A percentile compares a stretch with the other conserved stretches of the same genome.
phyloP scores from a whole-genome alignment of 2,888 invertebrate species.

The Macaria notata region DNA sequence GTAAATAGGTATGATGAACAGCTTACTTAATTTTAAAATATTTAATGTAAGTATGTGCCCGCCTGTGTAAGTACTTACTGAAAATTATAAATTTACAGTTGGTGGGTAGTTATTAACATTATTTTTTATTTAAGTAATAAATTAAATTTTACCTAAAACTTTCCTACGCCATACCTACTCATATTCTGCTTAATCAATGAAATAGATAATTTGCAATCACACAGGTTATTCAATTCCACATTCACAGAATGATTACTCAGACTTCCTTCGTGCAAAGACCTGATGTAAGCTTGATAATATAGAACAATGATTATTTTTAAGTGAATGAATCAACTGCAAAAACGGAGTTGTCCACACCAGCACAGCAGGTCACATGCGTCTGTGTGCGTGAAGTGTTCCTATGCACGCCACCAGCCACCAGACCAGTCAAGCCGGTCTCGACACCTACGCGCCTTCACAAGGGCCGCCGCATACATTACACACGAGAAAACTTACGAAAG shows the following conservation, averaged over 20 bases:
- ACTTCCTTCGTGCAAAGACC: slow-evolving; percentile 13
- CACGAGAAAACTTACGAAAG: slow-evolving; percentile 36
- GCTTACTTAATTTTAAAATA: too few relatives aligned
- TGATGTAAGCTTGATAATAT: slow-evolving; percentile 27
- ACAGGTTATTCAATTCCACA: background rate
- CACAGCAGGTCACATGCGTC: slow-evolving; percentile 34
- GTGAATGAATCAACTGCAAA: slow-evolving; percentile 56
- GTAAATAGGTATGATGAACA: too few relatives aligned
- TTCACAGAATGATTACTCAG: slow-evolving; percentile 16
- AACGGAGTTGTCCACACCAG: slow-evolving; percentile 43
- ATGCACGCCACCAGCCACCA: slow-evolving; percentile 32
- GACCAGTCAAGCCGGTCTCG: slow-evolving; percentile 69
- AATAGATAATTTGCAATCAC: background rate
- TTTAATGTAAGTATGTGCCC: too few relatives aligned
- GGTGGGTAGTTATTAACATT: too few relatives aligned
- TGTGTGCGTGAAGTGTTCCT: slow-evolving; percentile 51
- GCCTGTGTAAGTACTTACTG: too few relatives aligned
- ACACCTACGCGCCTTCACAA: slow-evolving; percentile 63
- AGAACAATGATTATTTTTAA: slow-evolving; percentile 33
- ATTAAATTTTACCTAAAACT: too few relatives aligned
- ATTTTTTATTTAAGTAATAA: too few relatives aligned
- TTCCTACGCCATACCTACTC: background rate
- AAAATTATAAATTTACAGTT: too few relatives aligned
- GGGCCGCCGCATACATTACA: slow-evolving; percentile 47
- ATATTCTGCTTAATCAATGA: background rate